phyloP scores from a whole-genome alignment of 2,888 invertebrate genomes.

The Heterodera filipjevi region DNA sequence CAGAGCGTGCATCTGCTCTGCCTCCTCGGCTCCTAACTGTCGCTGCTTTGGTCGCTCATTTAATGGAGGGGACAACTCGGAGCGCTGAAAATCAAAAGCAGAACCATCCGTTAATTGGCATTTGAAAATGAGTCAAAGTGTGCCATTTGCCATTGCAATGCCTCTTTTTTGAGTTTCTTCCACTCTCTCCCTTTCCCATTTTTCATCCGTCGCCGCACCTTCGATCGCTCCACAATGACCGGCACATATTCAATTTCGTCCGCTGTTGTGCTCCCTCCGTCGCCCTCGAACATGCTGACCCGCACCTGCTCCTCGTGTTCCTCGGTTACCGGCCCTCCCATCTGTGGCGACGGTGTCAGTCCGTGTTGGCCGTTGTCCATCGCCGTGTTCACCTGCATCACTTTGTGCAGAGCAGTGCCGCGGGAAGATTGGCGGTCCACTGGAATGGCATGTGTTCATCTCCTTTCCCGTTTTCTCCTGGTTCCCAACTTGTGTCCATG shows the following conservation, averaged over 20 bases:
- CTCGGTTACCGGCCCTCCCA: constrained; percentile 25
- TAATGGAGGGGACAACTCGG: neutral
- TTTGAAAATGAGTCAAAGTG: too few relatives aligned
- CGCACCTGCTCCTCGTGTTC: constrained; percentile 23
- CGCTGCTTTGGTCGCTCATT: constrained; percentile 15
- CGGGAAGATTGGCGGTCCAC: neutral
- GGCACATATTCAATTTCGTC: constrained; percentile 43
- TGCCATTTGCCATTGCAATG: too few relatives aligned
- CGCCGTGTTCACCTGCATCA: neutral
- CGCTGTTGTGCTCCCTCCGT: constrained; percentile 32
- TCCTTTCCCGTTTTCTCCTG: neutral
- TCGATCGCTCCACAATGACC: neutral
- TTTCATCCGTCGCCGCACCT: constrained; percentile 5
- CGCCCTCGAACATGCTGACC: constrained; percentile 30
- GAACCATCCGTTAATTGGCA: too few relatives aligned
- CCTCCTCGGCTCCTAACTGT: constrained; percentile 37
- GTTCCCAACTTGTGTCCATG: neutral
- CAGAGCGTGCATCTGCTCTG: constrained; percentile 38
- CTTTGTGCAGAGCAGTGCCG: neutral
- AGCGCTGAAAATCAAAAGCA: neutral
- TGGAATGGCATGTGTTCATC: neutral
- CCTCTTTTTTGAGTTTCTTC: constrained; percentile 24
- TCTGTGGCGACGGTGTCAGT: constrained; percentile 26
- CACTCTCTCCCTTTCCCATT: neutral
- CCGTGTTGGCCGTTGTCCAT: constrained; percentile 4